Percentiles rank a stretch among this genome's conserved stretches.
phyloP scores from a whole-genome alignment of 2,797 vertebrate species.

The Philypnodon macrostomus region DNA sequence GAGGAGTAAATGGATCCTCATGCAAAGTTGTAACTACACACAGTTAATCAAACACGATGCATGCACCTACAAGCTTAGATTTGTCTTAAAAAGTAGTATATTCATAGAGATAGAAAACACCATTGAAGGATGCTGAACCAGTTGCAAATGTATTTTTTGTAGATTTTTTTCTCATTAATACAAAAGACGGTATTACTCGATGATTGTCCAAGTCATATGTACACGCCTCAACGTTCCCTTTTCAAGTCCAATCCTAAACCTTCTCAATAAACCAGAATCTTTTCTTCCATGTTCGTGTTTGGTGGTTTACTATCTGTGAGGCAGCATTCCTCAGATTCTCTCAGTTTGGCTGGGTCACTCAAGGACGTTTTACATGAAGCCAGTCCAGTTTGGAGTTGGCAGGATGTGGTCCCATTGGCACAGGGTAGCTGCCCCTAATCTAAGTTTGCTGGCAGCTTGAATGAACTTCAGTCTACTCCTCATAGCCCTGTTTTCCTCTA shows the following conservation, averaged over 20 bases:
- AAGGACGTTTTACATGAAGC: constrained; percentile 35
- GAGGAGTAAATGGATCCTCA: constrained; percentile 22
- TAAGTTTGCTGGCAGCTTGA: constrained; percentile 30
- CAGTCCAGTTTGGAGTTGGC: constrained; percentile 37
- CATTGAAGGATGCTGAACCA: neutral
- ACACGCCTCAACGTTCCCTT: constrained; percentile 2
- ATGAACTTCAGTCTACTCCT: neutral
- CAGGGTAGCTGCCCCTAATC: constrained; percentile 12
- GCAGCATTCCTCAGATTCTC: constrained; percentile 42
- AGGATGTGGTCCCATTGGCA: constrained; percentile 25
- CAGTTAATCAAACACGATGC: constrained; percentile 43
- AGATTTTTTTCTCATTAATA: neutral
- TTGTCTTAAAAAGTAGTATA: constrained; percentile 34
- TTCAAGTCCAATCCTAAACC: constrained; percentile 16
- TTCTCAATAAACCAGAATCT: constrained; percentile 2
- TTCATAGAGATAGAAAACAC: constrained; percentile 30
- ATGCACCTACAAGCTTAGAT: constrained; percentile 40
- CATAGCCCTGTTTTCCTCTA: constrained; percentile 16
- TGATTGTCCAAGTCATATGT: constrained; percentile 3
- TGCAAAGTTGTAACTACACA: constrained; percentile 31
- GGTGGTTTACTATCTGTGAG: constrained; percentile 40
- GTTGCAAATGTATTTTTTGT: neutral
- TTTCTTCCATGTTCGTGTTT: constrained; percentile 15
- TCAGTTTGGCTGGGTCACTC: constrained; percentile 27
- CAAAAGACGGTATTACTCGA: constrained; percentile 1